These are phyloP conservation scores for Antechinus flavipes DNA, from an alignment of 2,113 vertebrate species.

Conservation along the genomic window DNA sequence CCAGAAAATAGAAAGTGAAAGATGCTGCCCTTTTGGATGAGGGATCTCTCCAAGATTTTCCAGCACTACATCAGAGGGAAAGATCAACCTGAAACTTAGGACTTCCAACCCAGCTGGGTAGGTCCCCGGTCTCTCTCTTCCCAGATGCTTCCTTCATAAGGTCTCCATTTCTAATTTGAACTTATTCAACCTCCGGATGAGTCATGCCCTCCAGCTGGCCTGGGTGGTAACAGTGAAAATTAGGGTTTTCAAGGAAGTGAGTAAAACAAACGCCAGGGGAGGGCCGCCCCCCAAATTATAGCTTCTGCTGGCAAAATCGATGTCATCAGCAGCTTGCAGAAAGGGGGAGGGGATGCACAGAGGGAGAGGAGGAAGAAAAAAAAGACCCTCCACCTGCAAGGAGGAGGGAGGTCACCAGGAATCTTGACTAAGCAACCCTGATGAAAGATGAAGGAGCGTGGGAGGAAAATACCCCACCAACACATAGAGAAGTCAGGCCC, in stretches of 20 bases:
- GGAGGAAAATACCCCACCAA: background rate
- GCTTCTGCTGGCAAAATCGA: background rate
- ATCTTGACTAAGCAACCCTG: background rate
- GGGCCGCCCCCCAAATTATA: background rate
- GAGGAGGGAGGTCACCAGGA: background rate
- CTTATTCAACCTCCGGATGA: background rate
- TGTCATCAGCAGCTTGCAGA: background rate
- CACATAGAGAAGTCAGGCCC: background rate
- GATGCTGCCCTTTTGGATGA: background rate
- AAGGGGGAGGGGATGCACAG: background rate
- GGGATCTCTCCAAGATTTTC: background rate
- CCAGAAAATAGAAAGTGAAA: background rate
- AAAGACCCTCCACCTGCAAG: background rate
- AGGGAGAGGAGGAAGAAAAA: background rate
- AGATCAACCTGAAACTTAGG: background rate
- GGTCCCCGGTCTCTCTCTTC: background rate
- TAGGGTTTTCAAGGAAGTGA: background rate
- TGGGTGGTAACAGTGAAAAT: background rate
- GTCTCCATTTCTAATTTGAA: background rate
- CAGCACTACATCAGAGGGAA: background rate
- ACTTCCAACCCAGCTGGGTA: background rate
- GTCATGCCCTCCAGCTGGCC: background rate
- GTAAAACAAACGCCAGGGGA: background rate
- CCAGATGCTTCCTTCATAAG: background rate
- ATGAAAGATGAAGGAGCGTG: background rate